Evolutionary conservation across 2,797 vertebrate species (phyloP), one percentile per base, ranked within the genome.

Genomic region (Oreonectes daqikongensis): DNA sequence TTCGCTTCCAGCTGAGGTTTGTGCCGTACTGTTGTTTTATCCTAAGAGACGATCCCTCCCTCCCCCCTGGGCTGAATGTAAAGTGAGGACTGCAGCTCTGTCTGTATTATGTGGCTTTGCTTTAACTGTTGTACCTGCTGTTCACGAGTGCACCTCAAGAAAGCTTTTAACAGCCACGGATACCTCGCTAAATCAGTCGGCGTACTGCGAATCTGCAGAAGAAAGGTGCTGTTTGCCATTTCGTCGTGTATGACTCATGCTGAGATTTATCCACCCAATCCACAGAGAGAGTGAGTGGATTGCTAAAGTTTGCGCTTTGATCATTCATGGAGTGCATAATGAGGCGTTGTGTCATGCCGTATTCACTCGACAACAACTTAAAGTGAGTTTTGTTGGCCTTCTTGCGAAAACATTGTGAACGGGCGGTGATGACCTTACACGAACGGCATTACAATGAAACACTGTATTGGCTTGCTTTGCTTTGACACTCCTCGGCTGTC

Each of bases 231-330:
- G 68, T 74, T 72, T 70, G 78, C 22, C 4, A 76, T 74, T 82
- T 65, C 35, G 52, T 78, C 75, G 84, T 11, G 77, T 69, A 75
- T 89, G 89, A 87, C 75, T 90, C 89, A 89, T 79, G 70, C 88
- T 79, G 80, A 80, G 75, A 87, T 82, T 81, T 66, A 76, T 82
- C 82, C 85, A 83, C 80, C 78, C 81, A 78, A 83, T 88, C 86
- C 86, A 81, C 78, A 69, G 50, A 75, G 50, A 75, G 26, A 69
- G 44, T 4, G 44, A 52, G 17, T n/a, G 48, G 72, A 84, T 83
- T 81, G 85, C 80, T 71, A 74, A 70, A 78, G 79, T 85, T 86
- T 72, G 1, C 35, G 71, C 78, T 85, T 83, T 44, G 79, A 79
- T 84, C 78, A 71, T 66, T 14, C 26, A 48, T 77, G 69, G 65